Conservation (phyloP, 2,113 vertebrate genomes). For the Fulmarus glacialis region DNA sequence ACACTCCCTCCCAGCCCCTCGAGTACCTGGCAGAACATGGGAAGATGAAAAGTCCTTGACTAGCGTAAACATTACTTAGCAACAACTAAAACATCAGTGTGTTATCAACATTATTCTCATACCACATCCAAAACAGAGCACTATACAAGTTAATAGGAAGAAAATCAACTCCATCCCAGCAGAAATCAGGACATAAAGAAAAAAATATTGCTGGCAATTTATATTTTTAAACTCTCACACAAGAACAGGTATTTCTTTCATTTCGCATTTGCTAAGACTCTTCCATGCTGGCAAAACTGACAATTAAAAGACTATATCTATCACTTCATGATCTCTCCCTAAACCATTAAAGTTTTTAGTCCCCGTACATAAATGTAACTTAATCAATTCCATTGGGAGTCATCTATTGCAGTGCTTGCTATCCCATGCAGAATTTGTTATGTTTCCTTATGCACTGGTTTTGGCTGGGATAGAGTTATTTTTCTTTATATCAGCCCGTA, state of each 20-base stretch:
- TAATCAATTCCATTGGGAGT: background rate
- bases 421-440: background rate
- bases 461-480: background rate
- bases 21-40: no score
- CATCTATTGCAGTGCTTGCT: background rate
- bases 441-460: background rate
- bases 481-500: rapidly evolving
- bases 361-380: rapidly evolving
- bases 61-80: no score
- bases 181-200: background rate
- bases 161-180: no score
- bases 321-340: background rate
- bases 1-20: no score
- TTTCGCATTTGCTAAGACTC: background rate
- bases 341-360: background rate
- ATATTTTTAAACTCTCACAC: background rate
- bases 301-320: background rate
- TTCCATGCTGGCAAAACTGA: background rate
- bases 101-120: no score
- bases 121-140: no score
- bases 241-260: background rate
- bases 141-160: no score
- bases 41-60: no score
- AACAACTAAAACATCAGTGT: no score
- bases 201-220: background rate